Conservation (phyloP, 2,113 vertebrate genomes). For the Chascanopsetta lugubris region DNA sequence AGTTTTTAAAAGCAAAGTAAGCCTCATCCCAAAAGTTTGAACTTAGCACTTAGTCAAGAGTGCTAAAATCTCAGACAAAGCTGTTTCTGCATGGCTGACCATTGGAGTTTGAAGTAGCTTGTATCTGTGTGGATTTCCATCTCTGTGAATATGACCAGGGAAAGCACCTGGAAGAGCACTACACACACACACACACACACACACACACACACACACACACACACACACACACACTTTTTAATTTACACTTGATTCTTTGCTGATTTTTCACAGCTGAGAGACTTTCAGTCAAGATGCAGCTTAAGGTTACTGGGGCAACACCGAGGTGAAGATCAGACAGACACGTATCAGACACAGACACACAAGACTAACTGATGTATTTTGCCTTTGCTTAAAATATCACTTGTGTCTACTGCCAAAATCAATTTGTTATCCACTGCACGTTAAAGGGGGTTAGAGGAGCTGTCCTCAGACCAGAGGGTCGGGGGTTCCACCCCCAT, state of each 20-base stretch:
- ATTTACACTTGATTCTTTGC: not conserved
- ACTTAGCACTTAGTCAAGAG: not conserved
- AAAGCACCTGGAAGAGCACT: not conserved
- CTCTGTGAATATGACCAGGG: not conserved
- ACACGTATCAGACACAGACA: not conserved
- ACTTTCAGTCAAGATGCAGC: not conserved
- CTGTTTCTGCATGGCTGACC: not conserved
- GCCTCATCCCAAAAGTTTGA: not conserved
- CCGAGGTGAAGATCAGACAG: not conserved
- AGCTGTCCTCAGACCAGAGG: no score
- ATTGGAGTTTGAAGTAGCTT: not conserved
- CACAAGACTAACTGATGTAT: constrained; percentile 8
- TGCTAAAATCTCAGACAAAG: not conserved
- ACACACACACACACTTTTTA: not conserved
- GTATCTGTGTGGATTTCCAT: not conserved
- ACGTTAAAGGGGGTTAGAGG: no score
- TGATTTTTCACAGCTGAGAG: not conserved
- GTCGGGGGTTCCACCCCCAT: no score
- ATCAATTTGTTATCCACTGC: not conserved
- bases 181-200: not conserved
- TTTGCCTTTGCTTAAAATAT: not conserved
- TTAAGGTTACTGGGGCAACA: not conserved
- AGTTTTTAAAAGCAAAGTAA: not conserved
- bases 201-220: no score
- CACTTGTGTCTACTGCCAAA: not conserved